Evolutionary conservation across 2,797 vertebrate species (phyloP).

Genomic region (Neosilurus hyrtlii): DNA sequence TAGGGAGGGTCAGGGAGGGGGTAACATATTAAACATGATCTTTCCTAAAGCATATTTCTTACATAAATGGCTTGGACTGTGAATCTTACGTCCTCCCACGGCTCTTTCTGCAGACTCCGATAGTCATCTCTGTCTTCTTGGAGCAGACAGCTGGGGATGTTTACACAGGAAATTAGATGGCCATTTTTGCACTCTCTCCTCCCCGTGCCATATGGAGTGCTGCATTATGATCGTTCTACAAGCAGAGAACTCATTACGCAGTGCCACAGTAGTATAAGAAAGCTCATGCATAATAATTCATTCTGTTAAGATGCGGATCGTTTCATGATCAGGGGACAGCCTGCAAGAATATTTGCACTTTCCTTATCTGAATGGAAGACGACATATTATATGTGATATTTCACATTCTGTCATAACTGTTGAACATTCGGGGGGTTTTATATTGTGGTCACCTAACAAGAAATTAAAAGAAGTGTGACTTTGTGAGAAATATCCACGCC

Average conservation of each 20-base stretch:
- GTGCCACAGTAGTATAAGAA: constrained; percentile 39
- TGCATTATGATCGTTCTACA: constrained; percentile 50
- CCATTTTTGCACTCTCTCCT: constrained; percentile 41
- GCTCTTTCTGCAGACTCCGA: constrained; percentile 32
- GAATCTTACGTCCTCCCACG: constrained; percentile 23
- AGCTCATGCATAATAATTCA: constrained; percentile 38
- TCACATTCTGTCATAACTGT: too few relatives aligned
- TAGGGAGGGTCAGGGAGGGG: neutral
- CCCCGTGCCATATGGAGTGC: constrained; percentile 47
- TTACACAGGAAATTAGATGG: constrained; percentile 57
- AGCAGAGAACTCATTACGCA: constrained; percentile 42
- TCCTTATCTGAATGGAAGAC: neutral
- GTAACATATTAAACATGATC: neutral
- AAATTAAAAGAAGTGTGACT: too few relatives aligned
- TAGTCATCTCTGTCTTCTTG: constrained; percentile 37
- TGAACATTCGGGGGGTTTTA: too few relatives aligned
- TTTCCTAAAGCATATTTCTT: constrained; percentile 8
- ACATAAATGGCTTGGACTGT: neutral
- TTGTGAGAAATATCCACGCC: too few relatives aligned
- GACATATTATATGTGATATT: neutral
- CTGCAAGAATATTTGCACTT: neutral
- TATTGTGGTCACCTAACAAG: too few relatives aligned
- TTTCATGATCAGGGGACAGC: neutral
- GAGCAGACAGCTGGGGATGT: constrained; percentile 51
- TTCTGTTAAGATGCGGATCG: constrained; percentile 27